Base-by-base conservation (phyloP, 2,797 vertebrate genomes). In the Erpetoichthys calabaricus region DNA sequence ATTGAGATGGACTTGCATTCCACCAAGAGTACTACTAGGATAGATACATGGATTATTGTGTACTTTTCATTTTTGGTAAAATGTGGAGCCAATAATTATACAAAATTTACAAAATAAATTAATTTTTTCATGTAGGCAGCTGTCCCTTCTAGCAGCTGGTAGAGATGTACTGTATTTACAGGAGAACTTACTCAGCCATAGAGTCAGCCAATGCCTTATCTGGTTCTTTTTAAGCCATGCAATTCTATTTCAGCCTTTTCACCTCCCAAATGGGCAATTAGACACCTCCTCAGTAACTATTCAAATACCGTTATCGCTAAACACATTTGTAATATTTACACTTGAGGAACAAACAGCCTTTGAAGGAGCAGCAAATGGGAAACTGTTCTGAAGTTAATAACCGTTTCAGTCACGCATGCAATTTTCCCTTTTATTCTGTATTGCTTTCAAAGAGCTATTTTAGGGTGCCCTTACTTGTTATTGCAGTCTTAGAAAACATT, bases 321-420 rank as follows among this genome's bases (percentile, higher is more conserved):
- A 50, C 45, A 46, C 46, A 8, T 43, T 59, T 59, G 57, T 59
- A 62, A 52, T 62, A 50, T 62, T 52, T 52, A 58, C 53, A 7
- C 53, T 57, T 4, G 52, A 55, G 57, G 51, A 8, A 41, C 44
- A 44, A 47, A 47, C 42, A 53, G 6, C 45, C 53, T 62, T 59
- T 56, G 61, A 46, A 10, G 41, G 47, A 56, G 9, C 51, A 57
- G 49, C 53, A 42, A 57, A 57, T 43, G 42, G 57, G 60, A 56
- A 62, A 7, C 46, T 46, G 45, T 57, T 62, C 56, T 7, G 43
- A 49, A 62, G 46, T 59, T 62, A 62, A 62, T 62, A 62, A 62
- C 57, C 57, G 53, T 58, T 53, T 62, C 61, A 62, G 61, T 59
- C 61, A 59, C 53, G 53, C 57, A 45, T 47, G 45, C 57, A 6